Percentiles rank a stretch among this genome's conserved stretches.
Evolutionary conservation across 2,888 invertebrate species (phyloP).

Genomic region (Trisateles emortualis): DNA sequence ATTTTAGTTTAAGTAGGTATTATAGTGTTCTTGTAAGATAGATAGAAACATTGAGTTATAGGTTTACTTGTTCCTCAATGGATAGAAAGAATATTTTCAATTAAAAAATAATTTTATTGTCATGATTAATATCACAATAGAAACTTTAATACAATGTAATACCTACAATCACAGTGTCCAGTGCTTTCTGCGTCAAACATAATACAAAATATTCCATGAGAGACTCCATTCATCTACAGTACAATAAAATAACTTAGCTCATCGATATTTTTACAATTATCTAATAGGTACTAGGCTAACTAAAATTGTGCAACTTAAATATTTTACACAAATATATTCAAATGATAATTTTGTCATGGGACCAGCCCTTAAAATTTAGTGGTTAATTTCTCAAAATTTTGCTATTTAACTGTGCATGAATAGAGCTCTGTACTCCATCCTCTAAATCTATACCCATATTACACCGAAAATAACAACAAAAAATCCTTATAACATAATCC

Average conservation of each 20-base stretch:
- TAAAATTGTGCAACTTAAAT: conserved; percentile 13
- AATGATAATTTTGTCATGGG: conserved; percentile 26
- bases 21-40: no score
- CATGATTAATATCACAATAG: conserved; percentile 58
- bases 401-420: conserved; percentile 33
- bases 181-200: conserved; percentile 56
- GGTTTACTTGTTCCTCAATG: no score
- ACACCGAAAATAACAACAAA: conserved; percentile 37
- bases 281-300: conserved; percentile 18
- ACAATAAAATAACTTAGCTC: conserved; percentile 3
- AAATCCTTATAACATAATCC: conserved; percentile 15
- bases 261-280: conserved; percentile 3
- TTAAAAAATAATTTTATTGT: conserved; percentile 57
- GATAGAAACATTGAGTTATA: no score
- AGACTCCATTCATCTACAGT: conserved; percentile 37
- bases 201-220: conserved; percentile 22
- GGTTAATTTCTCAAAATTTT: conserved; percentile 10
- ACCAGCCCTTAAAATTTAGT: conserved; percentile 38
- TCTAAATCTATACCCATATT: conserved; percentile 29
- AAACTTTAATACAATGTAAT: conserved; percentile 50
- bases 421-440: conserved; percentile 18
- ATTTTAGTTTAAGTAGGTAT: no score
- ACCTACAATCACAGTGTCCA: conserved; percentile 66
- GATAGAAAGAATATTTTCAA: conserved; percentile 15
- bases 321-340: conserved; percentile 20